Conservation (phyloP, 92 coral and sea anemone species). For the Umimayanthus kanabou region DNA sequence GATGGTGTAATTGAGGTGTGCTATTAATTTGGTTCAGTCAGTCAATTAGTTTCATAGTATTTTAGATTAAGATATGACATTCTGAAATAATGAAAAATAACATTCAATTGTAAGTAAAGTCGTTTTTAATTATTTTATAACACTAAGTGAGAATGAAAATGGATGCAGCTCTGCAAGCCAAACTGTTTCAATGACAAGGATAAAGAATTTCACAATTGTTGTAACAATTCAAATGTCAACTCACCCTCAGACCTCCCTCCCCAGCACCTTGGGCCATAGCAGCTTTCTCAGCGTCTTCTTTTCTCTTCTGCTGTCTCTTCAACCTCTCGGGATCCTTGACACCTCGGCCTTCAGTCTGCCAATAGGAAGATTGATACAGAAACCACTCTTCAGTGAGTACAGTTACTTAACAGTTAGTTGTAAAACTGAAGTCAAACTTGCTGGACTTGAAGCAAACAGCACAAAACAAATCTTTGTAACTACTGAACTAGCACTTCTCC, state of each 20-base stretch:
- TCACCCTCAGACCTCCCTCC: constrained; percentile 84
- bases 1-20: no score
- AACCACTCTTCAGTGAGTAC: not conserved
- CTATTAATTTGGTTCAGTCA: no score
- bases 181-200: not conserved
- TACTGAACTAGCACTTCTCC: no score
- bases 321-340: constrained; percentile 81
- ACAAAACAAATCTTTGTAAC: no score
- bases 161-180: not conserved
- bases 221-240: not conserved
- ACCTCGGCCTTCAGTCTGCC: constrained; percentile 70
- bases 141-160: no score
- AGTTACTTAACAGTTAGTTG: not conserved
- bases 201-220: not conserved
- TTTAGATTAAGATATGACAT: no score
- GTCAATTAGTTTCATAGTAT: no score
- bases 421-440: not conserved
- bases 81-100: no score
- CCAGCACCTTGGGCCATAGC: constrained; percentile 68
- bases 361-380: not conserved
- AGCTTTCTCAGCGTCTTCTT: constrained; percentile 78
- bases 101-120: no score
- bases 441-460: not conserved
- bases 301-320: constrained; percentile 74
- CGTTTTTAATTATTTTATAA: no score